phyloP scores from a whole-genome alignment of 1,140 invertebrate genomes.

The roundworm (Caenorhabditis elegans) region DNA sequence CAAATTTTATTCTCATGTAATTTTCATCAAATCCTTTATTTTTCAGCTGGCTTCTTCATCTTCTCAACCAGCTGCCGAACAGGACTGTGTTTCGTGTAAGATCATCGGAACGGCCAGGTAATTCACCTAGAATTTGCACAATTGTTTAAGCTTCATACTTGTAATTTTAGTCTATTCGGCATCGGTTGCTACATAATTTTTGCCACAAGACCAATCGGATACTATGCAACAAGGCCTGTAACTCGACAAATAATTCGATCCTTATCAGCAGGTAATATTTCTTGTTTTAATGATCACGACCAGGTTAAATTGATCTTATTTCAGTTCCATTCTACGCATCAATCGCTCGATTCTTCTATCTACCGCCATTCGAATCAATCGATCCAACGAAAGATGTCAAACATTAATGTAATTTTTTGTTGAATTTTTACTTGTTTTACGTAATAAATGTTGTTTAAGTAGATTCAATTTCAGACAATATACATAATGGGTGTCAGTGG shows the following conservation, averaged over 20 bases:
- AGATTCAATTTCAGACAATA: neutral
- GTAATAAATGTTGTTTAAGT: neutral
- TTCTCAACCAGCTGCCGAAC: neutral
- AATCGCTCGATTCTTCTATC: neutral
- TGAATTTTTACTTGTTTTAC: neutral
- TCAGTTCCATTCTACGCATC: slow-evolving; percentile 18
- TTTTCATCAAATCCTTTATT: too few species aligned
- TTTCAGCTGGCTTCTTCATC: neutral
- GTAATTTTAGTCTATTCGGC: neutral
- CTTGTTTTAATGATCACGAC: neutral
- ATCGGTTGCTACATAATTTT: slow-evolving; percentile 15
- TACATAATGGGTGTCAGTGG: neutral
- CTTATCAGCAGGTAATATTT: slow-evolving; percentile 4
- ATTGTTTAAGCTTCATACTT: too few species aligned
- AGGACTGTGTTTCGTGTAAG: slow-evolving; percentile 18
- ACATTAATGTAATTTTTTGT: neutral
- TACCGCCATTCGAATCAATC: slow-evolving; percentile 10
- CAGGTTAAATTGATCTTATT: neutral
- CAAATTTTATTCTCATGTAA: too few species aligned
- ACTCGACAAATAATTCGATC: slow-evolving; percentile 12
- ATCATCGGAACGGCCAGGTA: slow-evolving; percentile 1
- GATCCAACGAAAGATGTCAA: neutral
- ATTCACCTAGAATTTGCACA: neutral
- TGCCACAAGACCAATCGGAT: slow-evolving; percentile 3
- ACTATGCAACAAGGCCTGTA: slow-evolving; percentile 6